Evolutionary conservation across 2,888 invertebrate species (phyloP), one percentile per base, ranked within the genome.

Genomic region (Chrysodeixis includens): DNA sequence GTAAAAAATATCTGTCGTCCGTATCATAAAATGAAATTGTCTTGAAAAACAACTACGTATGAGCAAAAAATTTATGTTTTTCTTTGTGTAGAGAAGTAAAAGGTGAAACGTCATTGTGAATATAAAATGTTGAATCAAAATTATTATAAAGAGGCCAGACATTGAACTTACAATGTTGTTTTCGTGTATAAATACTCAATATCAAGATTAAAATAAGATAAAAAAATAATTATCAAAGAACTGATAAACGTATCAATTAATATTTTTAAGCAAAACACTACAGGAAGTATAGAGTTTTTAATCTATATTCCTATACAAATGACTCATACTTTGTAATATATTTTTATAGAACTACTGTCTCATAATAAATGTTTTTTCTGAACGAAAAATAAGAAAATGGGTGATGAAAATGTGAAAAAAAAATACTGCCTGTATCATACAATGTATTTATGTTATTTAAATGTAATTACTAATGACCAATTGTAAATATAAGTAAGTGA

Each of bases 341-440:
- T 20, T 20, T 18, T 49, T 10, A 49, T 49, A 10, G 20, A 49
- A 49, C 9, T 20, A 18, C 4, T 18, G 10, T 10, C 20, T 49
- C 5, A 1, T 10, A 18, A 44, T 9, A 12, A 55, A 63, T 35
- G 54, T 58, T 18, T 32, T 16, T 62, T 71, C 71, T 75, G 66
- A 56, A 57, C 44, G 57, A 60, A 35, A 40, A 14, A n/a, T 61
- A 64, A 0, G 9, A 3, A 12, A 7, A 32, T 32, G 32, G 32
- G 32, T 32, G 32, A 10, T 10, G 32, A 35, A 1, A 40, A 32
- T 20, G n/a, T 56, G 46, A 20, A 49, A 49, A 20, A 18, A 20
- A 20, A 49, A 46, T 16, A 18, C 46, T 49, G 18, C 20, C 10
- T 49, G 9, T 14, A 1, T 20, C 6, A 20, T 54, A 22, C 20